These are phyloP conservation scores for Hirundichthys speculiger DNA, from an alignment of 2,113 vertebrate genomes.

Conservation along the genomic window DNA sequence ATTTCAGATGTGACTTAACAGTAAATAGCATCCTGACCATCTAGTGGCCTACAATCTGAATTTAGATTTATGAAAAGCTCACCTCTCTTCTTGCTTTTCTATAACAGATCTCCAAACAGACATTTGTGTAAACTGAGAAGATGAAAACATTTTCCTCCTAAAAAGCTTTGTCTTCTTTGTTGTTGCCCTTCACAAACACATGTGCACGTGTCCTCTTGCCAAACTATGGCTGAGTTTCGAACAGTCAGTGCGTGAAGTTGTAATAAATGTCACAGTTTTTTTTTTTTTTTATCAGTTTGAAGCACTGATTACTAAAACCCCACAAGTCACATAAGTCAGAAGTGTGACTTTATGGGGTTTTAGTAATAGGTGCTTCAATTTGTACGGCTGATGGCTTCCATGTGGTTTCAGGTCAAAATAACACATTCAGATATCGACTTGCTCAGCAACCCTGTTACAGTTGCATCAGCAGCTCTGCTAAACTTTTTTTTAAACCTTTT, in stretches of 20 bases:
- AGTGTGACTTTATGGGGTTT: no score
- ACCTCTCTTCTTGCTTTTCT: no score
- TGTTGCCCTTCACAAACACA: background rate
- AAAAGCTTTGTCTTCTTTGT: no score
- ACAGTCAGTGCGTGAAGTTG: conserved; percentile 50
- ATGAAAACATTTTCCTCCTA: no score
- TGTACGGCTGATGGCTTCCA: conserved; percentile 69
- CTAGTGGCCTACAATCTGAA: no score
- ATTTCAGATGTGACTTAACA: conserved; percentile 23
- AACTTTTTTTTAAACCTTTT: conserved; percentile 13
- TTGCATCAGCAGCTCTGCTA: conserved; percentile 10
- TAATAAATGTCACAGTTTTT: conserved; percentile 57
- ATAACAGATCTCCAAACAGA: no score
- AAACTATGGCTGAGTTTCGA: no score
- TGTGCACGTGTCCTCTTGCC: background rate
- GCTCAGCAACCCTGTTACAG: conserved; percentile 15
- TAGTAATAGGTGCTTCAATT: no score
- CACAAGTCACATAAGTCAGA: no score
- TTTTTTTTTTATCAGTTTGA: conserved; percentile 57
- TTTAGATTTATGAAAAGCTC: background rate
- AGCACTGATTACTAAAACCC: no score
- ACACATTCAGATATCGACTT: conserved; percentile 43
- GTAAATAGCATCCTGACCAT: no score
- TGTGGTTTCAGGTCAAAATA: conserved; percentile 75
- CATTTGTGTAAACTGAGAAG: no score